Evolutionary conservation across 2,797 vertebrate species (phyloP).

Genomic region (Acrossocheilus wenchowensis): DNA sequence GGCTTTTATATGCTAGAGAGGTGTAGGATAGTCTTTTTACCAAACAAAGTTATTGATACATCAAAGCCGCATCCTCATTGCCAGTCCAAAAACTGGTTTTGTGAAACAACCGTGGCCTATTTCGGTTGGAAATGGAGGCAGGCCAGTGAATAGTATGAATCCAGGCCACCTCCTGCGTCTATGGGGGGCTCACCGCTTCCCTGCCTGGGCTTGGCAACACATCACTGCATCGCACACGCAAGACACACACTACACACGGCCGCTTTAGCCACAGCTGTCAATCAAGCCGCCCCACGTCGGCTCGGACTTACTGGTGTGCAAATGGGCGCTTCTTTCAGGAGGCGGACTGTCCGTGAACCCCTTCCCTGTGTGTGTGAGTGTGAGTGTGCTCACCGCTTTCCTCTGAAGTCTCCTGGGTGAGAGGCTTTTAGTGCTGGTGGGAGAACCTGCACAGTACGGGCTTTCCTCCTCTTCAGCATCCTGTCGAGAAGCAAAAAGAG

Average conservation of each 20-base stretch:
- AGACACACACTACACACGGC: constrained; percentile 54
- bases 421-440: constrained; percentile 85
- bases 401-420: constrained; percentile 84
- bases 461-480: constrained; percentile 85
- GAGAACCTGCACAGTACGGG: constrained; percentile 77
- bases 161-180: constrained; percentile 50
- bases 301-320: constrained; percentile 55
- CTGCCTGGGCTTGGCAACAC: constrained; percentile 56
- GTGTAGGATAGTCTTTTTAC: neutral
- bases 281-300: constrained; percentile 43
- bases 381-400: constrained; percentile 73
- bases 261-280: constrained; percentile 55
- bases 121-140: constrained; percentile 48
- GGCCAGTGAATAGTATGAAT: constrained; percentile 52
- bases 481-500: constrained; percentile 71
- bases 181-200: constrained; percentile 44
- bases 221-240: constrained; percentile 55
- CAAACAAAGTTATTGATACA: neutral
- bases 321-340: constrained; percentile 51
- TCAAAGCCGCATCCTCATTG: neutral
- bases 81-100: constrained; percentile 30
- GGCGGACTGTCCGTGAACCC: constrained; percentile 57
- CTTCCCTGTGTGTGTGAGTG: constrained; percentile 46
- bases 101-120: constrained; percentile 39
- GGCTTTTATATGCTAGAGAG: neutral